Evolutionary conservation across 2,797 vertebrate genomes (phyloP).

Genomic region (Garrulus glandarius): DNA sequence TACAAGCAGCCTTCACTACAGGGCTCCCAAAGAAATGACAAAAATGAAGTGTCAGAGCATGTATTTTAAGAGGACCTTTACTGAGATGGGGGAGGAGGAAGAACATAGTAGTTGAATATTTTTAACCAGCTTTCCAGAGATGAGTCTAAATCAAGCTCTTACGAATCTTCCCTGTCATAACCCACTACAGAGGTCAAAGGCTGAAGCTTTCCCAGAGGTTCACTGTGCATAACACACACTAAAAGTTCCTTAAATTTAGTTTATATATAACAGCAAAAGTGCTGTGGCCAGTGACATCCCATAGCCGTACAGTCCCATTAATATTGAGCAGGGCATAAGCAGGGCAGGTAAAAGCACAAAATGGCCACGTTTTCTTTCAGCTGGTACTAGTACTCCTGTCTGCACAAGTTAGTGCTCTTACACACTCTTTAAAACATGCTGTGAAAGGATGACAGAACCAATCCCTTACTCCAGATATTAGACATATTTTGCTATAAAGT

Average conservation of each 20-base stretch:
- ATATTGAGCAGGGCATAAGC: background rate
- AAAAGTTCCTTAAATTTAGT: slow-evolving; percentile 60
- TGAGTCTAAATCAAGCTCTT: slow-evolving; percentile 68
- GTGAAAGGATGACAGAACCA: background rate
- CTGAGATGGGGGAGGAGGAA: background rate
- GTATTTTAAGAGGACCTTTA: slow-evolving; percentile 56
- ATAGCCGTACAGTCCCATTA: background rate
- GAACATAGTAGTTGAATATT: slow-evolving; percentile 38
- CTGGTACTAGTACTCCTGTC: background rate
- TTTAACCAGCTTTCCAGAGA: slow-evolving; percentile 63
- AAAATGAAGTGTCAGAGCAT: slow-evolving; percentile 6
- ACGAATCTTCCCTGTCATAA: slow-evolving; percentile 61
- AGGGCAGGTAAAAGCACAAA: background rate
- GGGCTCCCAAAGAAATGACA: slow-evolving; percentile 3
- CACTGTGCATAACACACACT: slow-evolving; percentile 57
- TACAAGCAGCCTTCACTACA: background rate
- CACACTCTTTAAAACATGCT: background rate
- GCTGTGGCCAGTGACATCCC: background rate
- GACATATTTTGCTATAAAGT: background rate
- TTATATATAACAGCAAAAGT: slow-evolving; percentile 31
- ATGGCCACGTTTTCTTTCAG: background rate
- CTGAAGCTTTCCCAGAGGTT: slow-evolving; percentile 76
- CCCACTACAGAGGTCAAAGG: slow-evolving; percentile 70
- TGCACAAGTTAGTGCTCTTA: background rate
- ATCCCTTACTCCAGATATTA: background rate